A percentile compares a stretch with the other conserved stretches of the same genome.
Evolutionary conservation across 1,140 invertebrate species (phyloP).

Genomic region (Ridgeia piscesae): DNA sequence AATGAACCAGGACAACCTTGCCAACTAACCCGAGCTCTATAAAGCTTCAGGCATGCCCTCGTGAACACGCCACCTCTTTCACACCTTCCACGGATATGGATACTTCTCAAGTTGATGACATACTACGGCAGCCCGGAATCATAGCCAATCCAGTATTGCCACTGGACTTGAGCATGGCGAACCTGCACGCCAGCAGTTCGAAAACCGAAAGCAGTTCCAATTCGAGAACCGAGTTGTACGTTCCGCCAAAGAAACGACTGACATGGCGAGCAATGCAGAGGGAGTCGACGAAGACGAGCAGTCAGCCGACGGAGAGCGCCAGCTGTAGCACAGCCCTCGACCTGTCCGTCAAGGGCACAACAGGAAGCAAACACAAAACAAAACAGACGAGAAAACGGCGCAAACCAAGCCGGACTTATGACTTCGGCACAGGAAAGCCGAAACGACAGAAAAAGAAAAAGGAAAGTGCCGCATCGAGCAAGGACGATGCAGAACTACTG

Average conservation of each 20-base stretch:
- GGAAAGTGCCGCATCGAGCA: neutral
- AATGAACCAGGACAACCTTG: neutral
- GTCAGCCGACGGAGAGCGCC: neutral
- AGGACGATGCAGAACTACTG: neutral
- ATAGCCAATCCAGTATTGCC: neutral
- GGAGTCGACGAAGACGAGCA: neutral
- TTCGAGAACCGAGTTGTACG: neutral
- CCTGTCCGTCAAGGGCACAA: neutral
- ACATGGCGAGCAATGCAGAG: neutral
- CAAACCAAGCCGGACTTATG: neutral
- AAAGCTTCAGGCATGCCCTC: neutral
- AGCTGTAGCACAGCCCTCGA: neutral
- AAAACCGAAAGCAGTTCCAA: neutral
- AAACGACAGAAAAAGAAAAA: conserved; percentile 6
- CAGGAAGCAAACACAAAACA: neutral
- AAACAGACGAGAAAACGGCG: neutral
- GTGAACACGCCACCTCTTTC: neutral
- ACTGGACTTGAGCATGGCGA: neutral
- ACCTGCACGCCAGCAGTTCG: neutral
- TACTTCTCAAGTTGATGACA: neutral
- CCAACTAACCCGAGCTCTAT: neutral
- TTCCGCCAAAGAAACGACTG: neutral
- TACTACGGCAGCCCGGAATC: neutral
- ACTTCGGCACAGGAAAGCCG: neutral
- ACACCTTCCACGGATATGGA: neutral